These are phyloP conservation scores for Enteromius treurensis DNA, from an alignment of 2,797 vertebrate genomes.

Conservation along the genomic window DNA sequence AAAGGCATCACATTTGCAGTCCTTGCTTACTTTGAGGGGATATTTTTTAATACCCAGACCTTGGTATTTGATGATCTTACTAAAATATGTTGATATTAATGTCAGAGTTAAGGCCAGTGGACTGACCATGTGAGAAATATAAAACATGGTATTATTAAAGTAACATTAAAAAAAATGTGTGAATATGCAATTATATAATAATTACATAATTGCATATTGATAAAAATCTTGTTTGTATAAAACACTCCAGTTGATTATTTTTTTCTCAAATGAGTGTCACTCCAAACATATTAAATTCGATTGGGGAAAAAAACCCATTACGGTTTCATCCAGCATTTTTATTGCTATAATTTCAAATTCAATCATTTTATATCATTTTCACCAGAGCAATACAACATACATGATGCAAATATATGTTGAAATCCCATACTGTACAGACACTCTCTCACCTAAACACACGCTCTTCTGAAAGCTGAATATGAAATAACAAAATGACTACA, in stretches of 20 bases:
- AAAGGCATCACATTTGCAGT: background rate
- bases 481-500: conserved; percentile 8
- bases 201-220: background rate
- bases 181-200: background rate
- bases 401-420: background rate
- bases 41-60: background rate
- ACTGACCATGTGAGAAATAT: background rate
- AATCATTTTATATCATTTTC: background rate
- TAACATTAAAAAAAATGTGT: background rate
- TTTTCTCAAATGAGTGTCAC: background rate
- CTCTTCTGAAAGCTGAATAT: background rate
- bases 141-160: too few species aligned
- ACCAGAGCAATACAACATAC: background rate
- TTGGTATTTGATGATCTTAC: background rate
- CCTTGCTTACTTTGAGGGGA: background rate
- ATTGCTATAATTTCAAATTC: background rate
- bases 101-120: background rate
- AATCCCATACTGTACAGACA: background rate
- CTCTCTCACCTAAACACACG: background rate
- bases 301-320: background rate
- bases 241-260: background rate
- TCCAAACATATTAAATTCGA: background rate
- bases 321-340: background rate
- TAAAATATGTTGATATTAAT: background rate
- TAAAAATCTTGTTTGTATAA: background rate